Evolutionary conservation across 2,797 vertebrate genomes (phyloP).

Genomic region (Dipus sagitta): DNA sequence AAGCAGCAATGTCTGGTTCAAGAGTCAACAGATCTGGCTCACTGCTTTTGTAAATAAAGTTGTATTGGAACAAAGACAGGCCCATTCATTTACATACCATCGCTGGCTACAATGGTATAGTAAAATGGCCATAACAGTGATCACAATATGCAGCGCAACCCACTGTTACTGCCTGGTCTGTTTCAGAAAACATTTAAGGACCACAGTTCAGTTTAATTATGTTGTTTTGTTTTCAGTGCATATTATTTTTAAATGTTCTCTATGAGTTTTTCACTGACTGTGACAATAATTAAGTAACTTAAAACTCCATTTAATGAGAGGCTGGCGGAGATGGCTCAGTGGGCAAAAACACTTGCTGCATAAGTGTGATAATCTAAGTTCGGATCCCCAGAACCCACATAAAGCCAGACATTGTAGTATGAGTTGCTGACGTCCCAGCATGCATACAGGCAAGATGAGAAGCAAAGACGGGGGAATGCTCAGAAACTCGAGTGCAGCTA

Average conservation of each 20-base stretch:
- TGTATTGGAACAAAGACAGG: background rate
- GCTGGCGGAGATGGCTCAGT: background rate
- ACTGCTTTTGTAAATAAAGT: slow-evolving; percentile 22
- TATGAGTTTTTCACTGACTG: background rate
- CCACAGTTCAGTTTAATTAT: background rate
- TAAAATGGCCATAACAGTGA: background rate
- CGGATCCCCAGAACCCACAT: no score
- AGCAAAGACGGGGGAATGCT: no score
- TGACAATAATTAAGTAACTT: background rate
- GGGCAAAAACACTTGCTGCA: no score
- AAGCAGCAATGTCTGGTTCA: background rate
- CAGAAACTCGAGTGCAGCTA: no score
- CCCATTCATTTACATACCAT: background rate
- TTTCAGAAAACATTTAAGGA: background rate
- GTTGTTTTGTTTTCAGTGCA: background rate
- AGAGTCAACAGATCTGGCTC: background rate
- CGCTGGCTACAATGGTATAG: background rate
- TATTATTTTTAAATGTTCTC: background rate
- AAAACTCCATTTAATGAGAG: background rate
- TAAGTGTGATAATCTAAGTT: no score
- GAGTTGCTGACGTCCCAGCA: no score
- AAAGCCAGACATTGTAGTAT: no score
- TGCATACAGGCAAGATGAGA: no score
- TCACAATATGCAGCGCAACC: background rate
- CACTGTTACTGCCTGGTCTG: background rate